phyloP scores from a whole-genome alignment of 2,888 invertebrate species.

The Oxycera nigricornis region DNA sequence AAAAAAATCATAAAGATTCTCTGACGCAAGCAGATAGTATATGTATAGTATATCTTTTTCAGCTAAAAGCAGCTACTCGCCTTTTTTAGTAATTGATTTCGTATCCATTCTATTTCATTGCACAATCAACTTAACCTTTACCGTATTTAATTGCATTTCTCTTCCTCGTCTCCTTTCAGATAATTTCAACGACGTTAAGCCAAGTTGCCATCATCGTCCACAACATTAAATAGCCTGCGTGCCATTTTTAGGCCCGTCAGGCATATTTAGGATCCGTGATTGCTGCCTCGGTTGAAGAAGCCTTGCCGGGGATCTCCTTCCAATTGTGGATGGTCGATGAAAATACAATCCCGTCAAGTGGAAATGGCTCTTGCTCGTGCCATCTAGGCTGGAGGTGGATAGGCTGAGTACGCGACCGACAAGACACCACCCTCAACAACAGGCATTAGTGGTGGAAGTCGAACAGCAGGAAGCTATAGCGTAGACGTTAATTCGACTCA shows the following conservation, averaged over 20 bases:
- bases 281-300: conserved; percentile 17
- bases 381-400: background rate
- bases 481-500: conserved; percentile 3
- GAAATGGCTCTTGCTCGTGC: background rate
- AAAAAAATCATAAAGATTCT: background rate
- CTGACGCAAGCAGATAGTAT: background rate
- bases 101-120: conserved; percentile 13
- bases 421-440: no score
- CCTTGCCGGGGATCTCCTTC: background rate
- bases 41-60: background rate
- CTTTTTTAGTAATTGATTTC: background rate
- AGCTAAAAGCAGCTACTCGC: background rate
- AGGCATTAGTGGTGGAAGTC: conserved; percentile 41
- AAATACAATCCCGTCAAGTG: background rate
- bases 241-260: conserved; percentile 3
- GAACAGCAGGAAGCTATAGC: conserved; percentile 32
- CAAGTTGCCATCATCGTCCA: background rate
- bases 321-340: background rate
- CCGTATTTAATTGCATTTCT: background rate
- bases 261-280: conserved; percentile 8
- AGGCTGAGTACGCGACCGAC: no score
- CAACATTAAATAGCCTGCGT: background rate
- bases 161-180: conserved; percentile 1
- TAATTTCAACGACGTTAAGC: conserved; percentile 18
- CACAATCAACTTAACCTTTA: conserved; percentile 11